Evolutionary conservation across 2,797 vertebrate genomes (phyloP).

Genomic region (Diplodus puntazzo): DNA sequence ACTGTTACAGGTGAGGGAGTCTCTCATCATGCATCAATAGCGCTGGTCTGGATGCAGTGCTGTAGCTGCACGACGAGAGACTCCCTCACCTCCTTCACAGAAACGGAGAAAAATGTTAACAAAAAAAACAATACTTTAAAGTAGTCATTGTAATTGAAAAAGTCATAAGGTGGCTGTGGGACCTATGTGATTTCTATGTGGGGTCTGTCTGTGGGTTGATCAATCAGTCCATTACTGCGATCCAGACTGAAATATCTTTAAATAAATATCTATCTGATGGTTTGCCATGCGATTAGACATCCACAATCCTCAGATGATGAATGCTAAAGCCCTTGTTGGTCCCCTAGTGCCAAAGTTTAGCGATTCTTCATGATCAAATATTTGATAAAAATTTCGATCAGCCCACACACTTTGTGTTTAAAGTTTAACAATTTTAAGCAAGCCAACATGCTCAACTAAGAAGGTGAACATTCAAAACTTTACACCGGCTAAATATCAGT

Average conservation of each 20-base stretch:
- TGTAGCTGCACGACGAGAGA: too few relatives aligned
- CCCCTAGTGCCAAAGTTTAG: background rate
- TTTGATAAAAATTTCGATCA: background rate
- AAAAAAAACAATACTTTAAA: background rate
- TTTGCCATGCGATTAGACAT: background rate
- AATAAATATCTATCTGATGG: background rate
- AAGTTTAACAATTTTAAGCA: background rate
- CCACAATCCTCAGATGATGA: background rate
- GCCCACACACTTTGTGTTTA: background rate
- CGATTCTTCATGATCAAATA: background rate
- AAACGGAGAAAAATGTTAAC: conserved; percentile 9
- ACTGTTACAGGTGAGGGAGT: conserved; percentile 25
- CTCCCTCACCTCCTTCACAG: background rate
- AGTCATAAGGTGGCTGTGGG: background rate
- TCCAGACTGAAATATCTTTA: background rate
- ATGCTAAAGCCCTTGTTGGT: background rate
- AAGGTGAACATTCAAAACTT: background rate
- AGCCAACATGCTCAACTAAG: background rate
- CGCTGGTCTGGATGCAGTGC: background rate
- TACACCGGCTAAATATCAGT: too few relatives aligned
- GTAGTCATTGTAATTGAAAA: background rate
- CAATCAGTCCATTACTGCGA: background rate
- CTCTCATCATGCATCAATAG: conserved; percentile 11
- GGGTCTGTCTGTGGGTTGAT: background rate
- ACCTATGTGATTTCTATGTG: background rate